phyloP scores from a whole-genome alignment of 2,113 vertebrate genomes.

The Etheostoma spectabile region DNA sequence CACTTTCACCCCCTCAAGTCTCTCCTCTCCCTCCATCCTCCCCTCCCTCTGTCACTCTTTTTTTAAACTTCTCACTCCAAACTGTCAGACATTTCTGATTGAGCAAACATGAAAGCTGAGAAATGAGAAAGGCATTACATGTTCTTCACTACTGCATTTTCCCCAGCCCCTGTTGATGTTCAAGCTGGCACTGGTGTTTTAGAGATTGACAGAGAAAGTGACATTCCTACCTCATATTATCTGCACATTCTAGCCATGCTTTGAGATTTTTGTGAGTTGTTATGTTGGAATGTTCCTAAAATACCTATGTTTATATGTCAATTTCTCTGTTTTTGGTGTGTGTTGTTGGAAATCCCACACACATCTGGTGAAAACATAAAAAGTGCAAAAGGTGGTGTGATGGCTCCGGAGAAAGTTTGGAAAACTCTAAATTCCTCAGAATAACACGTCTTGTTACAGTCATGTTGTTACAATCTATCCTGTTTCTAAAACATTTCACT shows the following conservation, averaged over 20 bases:
- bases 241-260: not conserved
- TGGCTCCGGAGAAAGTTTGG: not conserved
- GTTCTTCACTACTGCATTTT: not conserved
- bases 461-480: not conserved
- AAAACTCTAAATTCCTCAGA: no score
- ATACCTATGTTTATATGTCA: not conserved
- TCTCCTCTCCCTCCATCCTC: not conserved
- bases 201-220: not conserved
- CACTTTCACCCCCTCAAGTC: not conserved
- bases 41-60: not conserved
- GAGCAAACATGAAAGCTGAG: conserved; percentile 16
- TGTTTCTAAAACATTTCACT: not conserved
- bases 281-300: not conserved
- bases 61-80: not conserved
- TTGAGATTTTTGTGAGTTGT: not conserved
- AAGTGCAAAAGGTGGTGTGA: not conserved
- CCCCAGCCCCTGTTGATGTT: not conserved
- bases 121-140: not conserved
- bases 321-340: not conserved
- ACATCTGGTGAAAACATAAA: not conserved
- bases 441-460: not conserved
- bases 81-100: conserved; percentile 10
- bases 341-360: not conserved
- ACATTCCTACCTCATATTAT: no score
- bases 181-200: no score